phyloP scores from a whole-genome alignment of 2,113 vertebrate species.

The Aegotheles bennettii region DNA sequence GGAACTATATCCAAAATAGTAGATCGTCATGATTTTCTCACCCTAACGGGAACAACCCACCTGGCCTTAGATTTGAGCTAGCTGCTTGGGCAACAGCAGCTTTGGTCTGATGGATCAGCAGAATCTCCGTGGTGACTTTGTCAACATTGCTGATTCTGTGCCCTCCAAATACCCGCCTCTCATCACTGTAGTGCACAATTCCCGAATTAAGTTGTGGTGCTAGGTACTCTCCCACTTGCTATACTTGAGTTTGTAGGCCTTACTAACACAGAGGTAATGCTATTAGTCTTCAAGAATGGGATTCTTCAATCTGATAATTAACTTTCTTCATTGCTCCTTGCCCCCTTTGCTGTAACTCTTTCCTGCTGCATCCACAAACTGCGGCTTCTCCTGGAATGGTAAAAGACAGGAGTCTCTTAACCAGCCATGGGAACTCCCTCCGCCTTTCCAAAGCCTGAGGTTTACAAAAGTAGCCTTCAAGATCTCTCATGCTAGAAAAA shows the following conservation, averaged over 20 bases:
- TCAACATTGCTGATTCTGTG: neutral
- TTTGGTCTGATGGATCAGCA: neutral
- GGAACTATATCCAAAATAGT: neutral
- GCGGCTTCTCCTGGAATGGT: neutral
- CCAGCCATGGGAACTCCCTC: neutral
- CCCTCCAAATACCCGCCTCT: neutral
- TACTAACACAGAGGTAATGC: neutral
- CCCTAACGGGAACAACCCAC: neutral
- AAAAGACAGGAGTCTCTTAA: neutral
- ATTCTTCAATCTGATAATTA: neutral
- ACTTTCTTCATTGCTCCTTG: neutral
- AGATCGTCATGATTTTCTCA: neutral
- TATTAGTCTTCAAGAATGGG: neutral
- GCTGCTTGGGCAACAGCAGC: neutral
- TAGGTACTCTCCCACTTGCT: neutral
- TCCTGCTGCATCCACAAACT: neutral
- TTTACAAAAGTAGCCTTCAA: neutral
- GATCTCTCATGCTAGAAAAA: neutral
- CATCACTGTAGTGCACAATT: neutral
- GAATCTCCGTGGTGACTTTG: neutral
- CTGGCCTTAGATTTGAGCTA: neutral
- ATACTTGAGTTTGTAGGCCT: constrained; percentile 19
- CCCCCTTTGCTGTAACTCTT: neutral
- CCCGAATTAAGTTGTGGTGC: neutral
- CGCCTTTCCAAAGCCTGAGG: neutral